phyloP scores from a whole-genome alignment of 2,113 vertebrate species.

The Sphaerodactylus townsendi region DNA sequence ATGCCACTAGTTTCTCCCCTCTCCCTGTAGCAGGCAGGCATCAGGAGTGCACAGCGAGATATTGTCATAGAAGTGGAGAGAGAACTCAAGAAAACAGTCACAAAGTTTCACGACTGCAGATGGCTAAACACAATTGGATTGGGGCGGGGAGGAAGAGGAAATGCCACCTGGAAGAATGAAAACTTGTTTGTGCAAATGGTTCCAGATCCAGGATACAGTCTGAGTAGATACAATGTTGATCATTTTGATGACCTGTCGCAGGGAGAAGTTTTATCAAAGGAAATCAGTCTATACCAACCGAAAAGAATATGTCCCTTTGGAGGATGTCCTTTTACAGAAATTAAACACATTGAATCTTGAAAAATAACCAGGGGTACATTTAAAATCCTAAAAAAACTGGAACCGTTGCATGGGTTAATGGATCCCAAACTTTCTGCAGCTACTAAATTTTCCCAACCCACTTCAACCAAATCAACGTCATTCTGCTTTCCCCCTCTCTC shows the following conservation, averaged over 20 bases:
- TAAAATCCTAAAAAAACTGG: too few species aligned
- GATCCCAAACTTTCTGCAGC: too few species aligned
- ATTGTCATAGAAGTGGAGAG: too few species aligned
- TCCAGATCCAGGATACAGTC: constrained; percentile 23
- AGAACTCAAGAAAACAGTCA: not conserved
- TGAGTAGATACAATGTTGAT: constrained; percentile 28
- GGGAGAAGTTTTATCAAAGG: constrained; percentile 46
- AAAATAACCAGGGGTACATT: not conserved
- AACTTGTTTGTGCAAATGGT: constrained; percentile 52
- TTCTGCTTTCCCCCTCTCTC: too few species aligned
- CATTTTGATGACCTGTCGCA: constrained; percentile 52
- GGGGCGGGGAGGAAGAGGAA: constrained; percentile 60
- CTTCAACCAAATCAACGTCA: too few species aligned
- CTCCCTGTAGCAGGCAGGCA: not conserved
- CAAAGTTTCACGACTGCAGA: constrained; percentile 41
- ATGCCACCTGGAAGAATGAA: constrained; percentile 67
- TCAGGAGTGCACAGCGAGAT: not conserved
- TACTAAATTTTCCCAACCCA: too few species aligned
- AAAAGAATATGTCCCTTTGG: constrained; percentile 46
- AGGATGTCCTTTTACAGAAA: constrained; percentile 22
- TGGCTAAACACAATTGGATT: constrained; percentile 55
- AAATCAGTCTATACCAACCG: constrained; percentile 28
- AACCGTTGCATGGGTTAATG: too few species aligned
- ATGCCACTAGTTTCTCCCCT: not conserved
- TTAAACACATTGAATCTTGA: not conserved